These are phyloP conservation scores for Crypturellus tataupa DNA, from an alignment of 2,797 vertebrate species.

Conservation along the genomic window DNA sequence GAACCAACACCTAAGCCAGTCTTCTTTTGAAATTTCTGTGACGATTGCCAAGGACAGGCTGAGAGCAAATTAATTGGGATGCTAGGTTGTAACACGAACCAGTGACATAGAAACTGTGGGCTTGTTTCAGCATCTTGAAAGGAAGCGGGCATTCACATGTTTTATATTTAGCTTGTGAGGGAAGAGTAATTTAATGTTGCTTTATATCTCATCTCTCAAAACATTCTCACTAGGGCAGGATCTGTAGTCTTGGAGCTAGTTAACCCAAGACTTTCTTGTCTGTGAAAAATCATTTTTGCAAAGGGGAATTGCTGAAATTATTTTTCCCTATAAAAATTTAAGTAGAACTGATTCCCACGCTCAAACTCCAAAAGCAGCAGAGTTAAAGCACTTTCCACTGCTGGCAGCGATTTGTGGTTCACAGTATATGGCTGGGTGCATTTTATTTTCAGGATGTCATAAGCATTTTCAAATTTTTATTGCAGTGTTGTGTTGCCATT, in stretches of 20 bases:
- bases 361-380: slow-evolving; percentile 7
- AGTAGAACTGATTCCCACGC: slow-evolving; percentile 7
- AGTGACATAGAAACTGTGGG: slow-evolving; percentile 26
- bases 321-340: slow-evolving; percentile 44
- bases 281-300: slow-evolving; percentile 33
- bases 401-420: slow-evolving; percentile 32
- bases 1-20: not conserved
- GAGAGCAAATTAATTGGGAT: not conserved
- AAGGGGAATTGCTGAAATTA: slow-evolving; percentile 26
- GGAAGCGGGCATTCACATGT: slow-evolving; percentile 51
- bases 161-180: slow-evolving; percentile 65
- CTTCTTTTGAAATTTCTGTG: not conserved
- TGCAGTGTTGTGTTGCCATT: not conserved
- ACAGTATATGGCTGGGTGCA: accelerated
- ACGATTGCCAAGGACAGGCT: not conserved
- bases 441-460: slow-evolving; percentile 21
- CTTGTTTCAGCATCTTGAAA: slow-evolving; percentile 45
- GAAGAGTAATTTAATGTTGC: slow-evolving; percentile 57
- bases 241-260: slow-evolving; percentile 14
- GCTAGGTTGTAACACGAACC: not conserved
- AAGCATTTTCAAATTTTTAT: slow-evolving; percentile 24
- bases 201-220: slow-evolving; percentile 43
- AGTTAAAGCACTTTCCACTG: slow-evolving; percentile 39
- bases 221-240: slow-evolving; percentile 20
- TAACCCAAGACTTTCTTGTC: slow-evolving; percentile 31